Conservation (phyloP, 1,140 invertebrate genomes). For the Phocides pigmalion region DNA sequence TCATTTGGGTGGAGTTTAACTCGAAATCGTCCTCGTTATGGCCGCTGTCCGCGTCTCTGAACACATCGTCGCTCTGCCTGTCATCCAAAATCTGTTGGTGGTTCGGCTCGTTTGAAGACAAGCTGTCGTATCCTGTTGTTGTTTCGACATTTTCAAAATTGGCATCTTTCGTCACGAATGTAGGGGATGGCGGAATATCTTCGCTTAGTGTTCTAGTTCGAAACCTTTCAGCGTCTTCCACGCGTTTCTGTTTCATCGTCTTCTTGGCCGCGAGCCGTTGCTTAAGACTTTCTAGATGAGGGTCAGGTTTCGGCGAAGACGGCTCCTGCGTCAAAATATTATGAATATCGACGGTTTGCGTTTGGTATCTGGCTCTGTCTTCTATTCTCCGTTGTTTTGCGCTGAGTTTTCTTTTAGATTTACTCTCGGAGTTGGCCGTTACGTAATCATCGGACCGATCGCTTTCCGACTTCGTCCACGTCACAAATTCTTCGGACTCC, state of each 20-base stretch:
- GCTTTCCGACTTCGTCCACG: constrained; percentile 77
- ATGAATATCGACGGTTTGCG: constrained; percentile 84
- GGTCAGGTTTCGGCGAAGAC: constrained; percentile 39
- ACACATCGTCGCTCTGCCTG: constrained; percentile 57
- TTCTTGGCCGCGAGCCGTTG: constrained; percentile 78
- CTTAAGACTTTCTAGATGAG: constrained; percentile 78
- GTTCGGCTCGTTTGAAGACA: constrained; percentile 70
- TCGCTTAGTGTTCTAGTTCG: constrained; percentile 86
- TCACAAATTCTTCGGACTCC: constrained; percentile 65
- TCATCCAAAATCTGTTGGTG: constrained; percentile 69
- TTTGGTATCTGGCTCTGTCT: constrained; percentile 88
- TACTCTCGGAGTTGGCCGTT: constrained; percentile 62
- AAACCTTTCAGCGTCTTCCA: constrained; percentile 86
- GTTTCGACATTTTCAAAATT: constrained; percentile 76
- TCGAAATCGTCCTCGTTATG: constrained; percentile 86
- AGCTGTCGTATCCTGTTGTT: constrained; percentile 75
- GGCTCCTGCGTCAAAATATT: constrained; percentile 55
- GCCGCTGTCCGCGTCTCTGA: constrained; percentile 77
- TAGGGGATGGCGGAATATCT: constrained; percentile 74
- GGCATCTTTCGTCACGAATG: constrained; percentile 73
- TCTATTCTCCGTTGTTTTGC: constrained; percentile 88
- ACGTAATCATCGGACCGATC: constrained; percentile 74
- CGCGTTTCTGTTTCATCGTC: constrained; percentile 84
- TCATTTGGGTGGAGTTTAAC: constrained; percentile 78
- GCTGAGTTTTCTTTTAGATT: constrained; percentile 61